Percentiles rank a stretch among this genome's conserved stretches.
Conservation (phyloP, 2,797 vertebrate genomes). For the Glossophaga mutica region DNA sequence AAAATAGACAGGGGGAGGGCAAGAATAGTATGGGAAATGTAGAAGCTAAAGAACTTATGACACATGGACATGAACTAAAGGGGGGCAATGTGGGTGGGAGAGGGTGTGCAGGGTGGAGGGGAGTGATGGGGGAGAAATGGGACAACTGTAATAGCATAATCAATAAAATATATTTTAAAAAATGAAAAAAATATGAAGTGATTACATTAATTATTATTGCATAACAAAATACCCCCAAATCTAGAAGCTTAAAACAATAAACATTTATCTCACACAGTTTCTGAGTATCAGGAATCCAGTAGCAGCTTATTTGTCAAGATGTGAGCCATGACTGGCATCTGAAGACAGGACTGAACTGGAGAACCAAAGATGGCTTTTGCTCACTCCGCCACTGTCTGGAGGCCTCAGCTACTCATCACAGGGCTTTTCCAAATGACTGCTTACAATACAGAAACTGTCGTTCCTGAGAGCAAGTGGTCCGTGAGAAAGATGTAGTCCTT, state of each 20-base stretch:
- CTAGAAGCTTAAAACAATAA: constrained; percentile 2
- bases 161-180: no score
- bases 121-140: no score
- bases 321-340: background rate
- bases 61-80: no score
- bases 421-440: background rate
- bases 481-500: background rate
- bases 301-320: background rate
- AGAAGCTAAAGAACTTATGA: no score
- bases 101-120: no score
- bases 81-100: no score
- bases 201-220: background rate
- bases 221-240: background rate
- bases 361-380: background rate
- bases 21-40: no score
- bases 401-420: background rate
- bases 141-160: no score
- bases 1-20: no score
- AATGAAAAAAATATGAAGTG: background rate
- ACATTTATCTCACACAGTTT: background rate
- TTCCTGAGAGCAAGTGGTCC: background rate
- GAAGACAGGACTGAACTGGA: background rate
- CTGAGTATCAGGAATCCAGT: background rate
- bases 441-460: background rate
- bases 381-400: background rate